Evolutionary conservation across 2,888 invertebrate genomes (phyloP), one percentile per base, ranked within the genome.

Genomic region (Thelaira solivaga): DNA sequence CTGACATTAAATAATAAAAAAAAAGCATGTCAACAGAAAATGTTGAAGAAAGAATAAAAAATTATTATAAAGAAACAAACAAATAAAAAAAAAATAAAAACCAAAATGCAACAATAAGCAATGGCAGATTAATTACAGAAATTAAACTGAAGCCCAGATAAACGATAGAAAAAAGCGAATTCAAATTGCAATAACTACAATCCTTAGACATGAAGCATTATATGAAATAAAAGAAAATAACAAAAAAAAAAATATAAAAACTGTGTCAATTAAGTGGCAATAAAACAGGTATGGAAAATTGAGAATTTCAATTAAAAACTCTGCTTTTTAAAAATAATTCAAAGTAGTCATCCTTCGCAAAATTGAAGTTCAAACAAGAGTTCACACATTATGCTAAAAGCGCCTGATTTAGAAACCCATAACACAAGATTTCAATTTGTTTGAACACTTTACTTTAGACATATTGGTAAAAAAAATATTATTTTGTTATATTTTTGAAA

Each of bases 61-160:
- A 73, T 45, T 29, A 34, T 36, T 39, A 8, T 43, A 7, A 8
- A 31, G 1, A 8, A 34, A 34, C 34, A 31, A n/a, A 34, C 34
- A 34, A n/a, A n/a, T 34, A n/a, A 34, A 1, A 34, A 34, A 59
- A 41, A 47, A 10, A 47, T 16, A 39, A 39, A n/a, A 39, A 8
- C 16, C 11, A 36, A 26, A 51, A 53, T n/a, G n/a, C n/a, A 73
- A 47, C 69, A 69, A 78, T 78, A 71, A 78, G 47, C 74, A 71
- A 49, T 78, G 78, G 74, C 74, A 78, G 78, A 78, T 78, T 78
- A 78, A 78, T 57, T 64, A 45, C 55, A 59, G 36, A 68, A 78
- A 69, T 78, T 59, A 69, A 73, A 59, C 43, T 41, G 1, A 47
- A 69, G 64, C 47, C 49, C 10, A 18, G 59, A 69, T 53, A 76